Evolutionary conservation across 1,140 invertebrate genomes (phyloP).

Genomic region (Lysiphlebus fabarum): DNA sequence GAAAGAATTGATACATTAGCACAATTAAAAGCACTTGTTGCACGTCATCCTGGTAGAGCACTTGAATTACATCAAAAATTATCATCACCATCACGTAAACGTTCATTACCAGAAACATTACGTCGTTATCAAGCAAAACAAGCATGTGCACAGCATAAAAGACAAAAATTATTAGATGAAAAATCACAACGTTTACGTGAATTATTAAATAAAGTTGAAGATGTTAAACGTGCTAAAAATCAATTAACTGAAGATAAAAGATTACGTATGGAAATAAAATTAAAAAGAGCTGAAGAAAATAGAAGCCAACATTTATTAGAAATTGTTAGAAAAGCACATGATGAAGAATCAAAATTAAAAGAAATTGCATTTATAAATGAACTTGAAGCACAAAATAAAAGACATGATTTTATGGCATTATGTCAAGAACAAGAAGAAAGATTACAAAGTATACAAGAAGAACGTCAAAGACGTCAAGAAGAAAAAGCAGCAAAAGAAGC

Average conservation of each 20-base stretch:
- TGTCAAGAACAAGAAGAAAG: conserved; percentile 81
- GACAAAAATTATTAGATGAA: conserved; percentile 78
- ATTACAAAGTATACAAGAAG: conserved; percentile 67
- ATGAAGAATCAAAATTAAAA: conserved; percentile 94
- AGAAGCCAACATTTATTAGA: conserved; percentile 74
- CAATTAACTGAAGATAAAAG: conserved; percentile 82
- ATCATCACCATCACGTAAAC: conserved; percentile 82
- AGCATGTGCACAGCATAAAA: conserved; percentile 74
- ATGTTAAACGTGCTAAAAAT: conserved; percentile 81
- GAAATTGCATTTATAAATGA: conserved; percentile 98
- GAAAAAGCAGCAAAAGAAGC: conserved; percentile 92
- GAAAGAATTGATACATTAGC: conserved; percentile 75
- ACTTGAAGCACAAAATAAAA: conserved; percentile 90
- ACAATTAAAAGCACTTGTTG: conserved; percentile 71
- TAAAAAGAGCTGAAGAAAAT: conserved; percentile 89
- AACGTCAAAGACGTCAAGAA: conserved; percentile 71
- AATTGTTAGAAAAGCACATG: conserved; percentile 91
- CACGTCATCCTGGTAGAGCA: conserved; percentile 82
- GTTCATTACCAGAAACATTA: conserved; percentile 75
- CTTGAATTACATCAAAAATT: conserved; percentile 90
- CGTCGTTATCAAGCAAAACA: conserved; percentile 84
- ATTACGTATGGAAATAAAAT: conserved; percentile 77
- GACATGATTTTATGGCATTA: conserved; percentile 82
- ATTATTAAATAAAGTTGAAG: conserved; percentile 83
- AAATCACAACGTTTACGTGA: conserved; percentile 82